phyloP scores from a whole-genome alignment of 2,888 invertebrate genomes.

The Nasonia oneida region DNA sequence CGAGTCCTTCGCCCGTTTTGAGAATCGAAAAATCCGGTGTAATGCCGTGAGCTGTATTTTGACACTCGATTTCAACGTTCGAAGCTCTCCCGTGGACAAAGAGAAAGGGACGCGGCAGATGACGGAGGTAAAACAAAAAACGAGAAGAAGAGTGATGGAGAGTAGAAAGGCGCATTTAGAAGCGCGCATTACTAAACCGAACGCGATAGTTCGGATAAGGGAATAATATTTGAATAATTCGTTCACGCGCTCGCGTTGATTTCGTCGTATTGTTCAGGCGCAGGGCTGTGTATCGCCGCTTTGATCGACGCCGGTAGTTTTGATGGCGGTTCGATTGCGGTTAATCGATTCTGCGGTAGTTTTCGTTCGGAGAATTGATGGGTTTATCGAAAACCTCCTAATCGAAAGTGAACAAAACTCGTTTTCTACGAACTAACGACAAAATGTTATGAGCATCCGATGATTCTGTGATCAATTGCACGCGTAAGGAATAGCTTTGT shows the following conservation, averaged over 20 bases:
- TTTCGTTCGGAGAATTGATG: no score
- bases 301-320: not conserved
- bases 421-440: no score
- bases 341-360: no score
- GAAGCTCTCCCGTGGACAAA: not conserved
- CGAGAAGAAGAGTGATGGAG: not conserved
- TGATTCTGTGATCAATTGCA: not conserved
- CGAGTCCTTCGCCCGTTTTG: slow-evolving; percentile 1
- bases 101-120: slow-evolving; percentile 27
- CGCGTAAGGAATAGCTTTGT: not conserved
- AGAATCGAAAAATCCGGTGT: not conserved
- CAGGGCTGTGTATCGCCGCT: not conserved
- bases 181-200: not conserved
- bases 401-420: no score
- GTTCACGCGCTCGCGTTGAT: slow-evolving; percentile 2
- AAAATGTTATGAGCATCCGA: no score
- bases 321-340: not conserved
- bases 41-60: not conserved
- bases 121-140: not conserved
- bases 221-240: slow-evolving; percentile 2
- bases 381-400: not conserved
- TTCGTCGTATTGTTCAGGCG: not conserved
- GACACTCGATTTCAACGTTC: not conserved
- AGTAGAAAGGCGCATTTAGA: slow-evolving; percentile 20
- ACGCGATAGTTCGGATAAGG: not conserved